Evolutionary conservation across 2,797 vertebrate genomes (phyloP), one percentile per base, ranked within the genome.

Genomic region (Apogon talboti): DNA sequence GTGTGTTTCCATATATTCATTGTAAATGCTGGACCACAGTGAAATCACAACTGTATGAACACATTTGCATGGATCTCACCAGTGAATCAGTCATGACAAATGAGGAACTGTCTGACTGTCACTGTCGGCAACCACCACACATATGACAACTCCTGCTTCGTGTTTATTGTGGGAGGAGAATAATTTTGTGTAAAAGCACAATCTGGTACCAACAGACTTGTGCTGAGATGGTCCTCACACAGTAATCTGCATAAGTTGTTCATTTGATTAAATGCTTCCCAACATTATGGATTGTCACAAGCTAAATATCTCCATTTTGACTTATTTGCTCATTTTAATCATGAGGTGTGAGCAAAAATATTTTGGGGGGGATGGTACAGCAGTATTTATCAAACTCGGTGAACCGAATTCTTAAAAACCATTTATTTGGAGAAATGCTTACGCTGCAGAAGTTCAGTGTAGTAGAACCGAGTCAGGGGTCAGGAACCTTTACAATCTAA

Each of bases 321-420:
- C 65, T 78, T 43, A 33, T 33, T 33, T 33, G 30, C 30, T 7
- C 2, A 65, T 70, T 71, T 82, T 72, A 75, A 79, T 76, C 55
- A 58, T 38, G 28, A 73, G 52, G 61, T 71, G 44, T 28, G 47
- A 53, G 35, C 3, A 48, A 53, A 58, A 45, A 58, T 24, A 52
- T 49, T 16, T 28, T n/a, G 10, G 15, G 7, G 47, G 15, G 58
- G n/a, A 63, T 56, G 57, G 41, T 66, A 15, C 24, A 38, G 19
- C 18, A 37, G 21, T 46, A 74, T 84, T 79, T 14, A 78, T 79
- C 54, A 84, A 82, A 77, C 50, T 79, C 75, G 66, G 12, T 18
- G n/a, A 64, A 51, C 65, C 48, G 71, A 44, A 61, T 61, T 71
- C 42, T 6, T 2, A 24, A 24, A 24, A 24, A 24, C 21, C 5